Evolutionary conservation across 1,140 invertebrate species (phyloP).

Genomic region (Elymnias hypermnestra): DNA sequence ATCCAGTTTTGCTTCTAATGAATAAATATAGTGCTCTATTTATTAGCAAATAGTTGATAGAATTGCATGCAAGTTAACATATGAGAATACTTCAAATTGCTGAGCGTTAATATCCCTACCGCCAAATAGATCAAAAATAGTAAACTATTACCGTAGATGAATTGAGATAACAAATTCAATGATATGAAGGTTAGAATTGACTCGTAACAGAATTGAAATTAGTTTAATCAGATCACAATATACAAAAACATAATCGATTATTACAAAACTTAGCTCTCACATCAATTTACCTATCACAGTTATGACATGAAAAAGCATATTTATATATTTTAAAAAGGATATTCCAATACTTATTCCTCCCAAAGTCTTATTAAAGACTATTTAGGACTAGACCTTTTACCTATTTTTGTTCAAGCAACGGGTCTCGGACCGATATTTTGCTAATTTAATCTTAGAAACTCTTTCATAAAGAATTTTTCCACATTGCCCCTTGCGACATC

Average conservation of each 20-base stretch:
- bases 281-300: conserved; percentile 8
- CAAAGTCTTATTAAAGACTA: conserved; percentile 1
- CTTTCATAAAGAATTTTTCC: conserved; percentile 1
- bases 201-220: conserved; percentile 6
- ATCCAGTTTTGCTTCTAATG: no score
- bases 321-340: no score
- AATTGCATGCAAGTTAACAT: no score
- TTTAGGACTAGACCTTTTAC: neutral
- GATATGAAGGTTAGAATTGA: conserved; percentile 16
- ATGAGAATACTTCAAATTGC: no score
- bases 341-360: neutral
- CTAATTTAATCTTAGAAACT: neutral
- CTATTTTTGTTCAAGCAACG: conserved; percentile 1
- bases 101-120: no score
- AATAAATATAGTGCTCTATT: no score
- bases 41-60: no score
- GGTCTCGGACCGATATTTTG: conserved; percentile 5
- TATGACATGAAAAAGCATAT: conserved; percentile 9
- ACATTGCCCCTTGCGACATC: no score
- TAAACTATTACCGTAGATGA: neutral
- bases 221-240: conserved; percentile 8
- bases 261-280: conserved; percentile 1
- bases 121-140: no score
- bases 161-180: neutral
- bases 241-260: conserved; percentile 6